Base-by-base conservation (phyloP, 2,888 invertebrate genomes). In the Adelphocoris suturalis region DNA sequence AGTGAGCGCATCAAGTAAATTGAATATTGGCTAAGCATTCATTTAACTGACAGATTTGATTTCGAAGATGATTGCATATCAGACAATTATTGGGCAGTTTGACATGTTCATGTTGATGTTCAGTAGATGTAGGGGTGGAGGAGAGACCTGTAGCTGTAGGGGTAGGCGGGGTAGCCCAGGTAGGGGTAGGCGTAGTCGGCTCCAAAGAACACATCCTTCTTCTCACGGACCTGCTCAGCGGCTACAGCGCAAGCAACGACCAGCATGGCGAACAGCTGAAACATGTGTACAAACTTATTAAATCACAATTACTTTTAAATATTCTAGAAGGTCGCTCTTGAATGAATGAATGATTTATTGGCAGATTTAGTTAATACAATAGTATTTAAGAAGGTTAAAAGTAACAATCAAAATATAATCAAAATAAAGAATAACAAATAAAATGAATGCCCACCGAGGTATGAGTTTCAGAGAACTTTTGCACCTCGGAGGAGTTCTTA, bases 131-230 rank as follows among this genome's bases (percentile, higher is more conserved):
- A 52, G 11, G 82, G 82, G 82, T 82, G n/a, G 82, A 14, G 0
- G 52, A 82, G 47, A 23, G 82, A 82, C 52, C 82, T 82, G 82
- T 48, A 82, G 82, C n/a, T 14, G 82, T 82, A 82, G 48, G 48
- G 19, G 81, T 81, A 81, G 47, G 81, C 13, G 19, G 0, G 5
- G 82, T 82, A 48, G 7, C 48, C 82, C 23, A 68, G 23, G 82
- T 82, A 82, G 23, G 82, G 82, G 82, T 82, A 52, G 11, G 23
- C 23, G 48, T 52, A 82, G 82, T 82, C 82, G 19, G 82, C 82
- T 14, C 82, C 48, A 52, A 82, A 52, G 48, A 82, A 27, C 7
- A 82, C 27, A 23, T 48, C 82, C 52, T 82, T 82, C 82, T 82
- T 82, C 23, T 48, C 48, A 11, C 82, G 48, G 9, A 4, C 9